Evolutionary conservation across 1,140 invertebrate species (phyloP), one percentile per base, ranked within the genome.

Genomic region (Mesaphorura yosii): DNA sequence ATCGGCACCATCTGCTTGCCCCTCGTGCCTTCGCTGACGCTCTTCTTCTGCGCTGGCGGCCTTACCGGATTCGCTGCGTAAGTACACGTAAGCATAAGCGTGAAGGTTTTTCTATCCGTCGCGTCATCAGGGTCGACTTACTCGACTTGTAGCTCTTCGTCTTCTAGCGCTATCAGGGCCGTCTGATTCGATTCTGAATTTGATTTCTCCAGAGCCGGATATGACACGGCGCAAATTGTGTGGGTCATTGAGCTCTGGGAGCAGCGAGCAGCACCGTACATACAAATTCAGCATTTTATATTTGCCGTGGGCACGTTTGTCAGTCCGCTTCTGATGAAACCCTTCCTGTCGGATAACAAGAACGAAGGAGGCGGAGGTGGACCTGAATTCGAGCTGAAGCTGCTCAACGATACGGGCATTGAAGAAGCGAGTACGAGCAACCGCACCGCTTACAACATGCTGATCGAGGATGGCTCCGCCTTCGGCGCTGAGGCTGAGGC

Each of bases 231-330:
- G 3, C 49, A 57, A 37, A 47, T 57, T 14, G 50, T 51, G 3
- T 57, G 55, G 55, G 53, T 57, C n/a, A 45, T 57, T 19, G 55
- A 57, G 42, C 39, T 57, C 26, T 53, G 51, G 55, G 29, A 41
- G 22, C 27, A 38, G 3, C 20, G 52, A 7, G 42, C 50, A 19
- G 19, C 29, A 19, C 29, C 50, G 2, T 53, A 45, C 25, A 52
- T 57, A 23, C 55, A 51, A 52, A 22, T 7, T 34, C 50, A 47
- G 23, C 49, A 52, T 42, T 53, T 57, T 34, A 17, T 3, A 6
- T 52, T 40, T 34, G 44, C 55, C 3, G 1, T 52, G 17, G 49
- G 49, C 5, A 27, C 55, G 4, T 28, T 40, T 20, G 17, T 42
- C 10, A 25, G 22, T 17, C 29, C 48, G 7, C 29, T 50, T 20